Percentiles rank a stretch among this genome's conserved stretches.
These are phyloP conservation scores for Peromyscus eremicus DNA, from an alignment of 2,797 vertebrate genomes.

Conservation along the genomic window DNA sequence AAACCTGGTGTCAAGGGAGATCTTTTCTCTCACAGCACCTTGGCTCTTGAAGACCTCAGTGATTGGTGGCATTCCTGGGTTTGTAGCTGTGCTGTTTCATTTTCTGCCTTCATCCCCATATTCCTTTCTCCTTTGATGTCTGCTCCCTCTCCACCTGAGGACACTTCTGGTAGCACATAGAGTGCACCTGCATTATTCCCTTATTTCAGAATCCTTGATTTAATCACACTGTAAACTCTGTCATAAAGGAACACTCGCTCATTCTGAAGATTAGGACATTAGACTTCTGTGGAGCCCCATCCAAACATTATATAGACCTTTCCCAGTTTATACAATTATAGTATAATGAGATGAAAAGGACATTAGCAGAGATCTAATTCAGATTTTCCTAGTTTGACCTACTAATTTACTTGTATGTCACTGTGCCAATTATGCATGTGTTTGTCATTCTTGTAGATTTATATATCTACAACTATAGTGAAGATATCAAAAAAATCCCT, in stretches of 20 bases:
- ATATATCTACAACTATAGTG: not conserved
- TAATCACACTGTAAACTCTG: not conserved
- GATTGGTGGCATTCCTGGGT: too few relatives aligned
- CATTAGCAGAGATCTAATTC: not conserved
- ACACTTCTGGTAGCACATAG: not conserved
- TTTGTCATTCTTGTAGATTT: not conserved
- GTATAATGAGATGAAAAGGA: not conserved
- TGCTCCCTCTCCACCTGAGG: not conserved
- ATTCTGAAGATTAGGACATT: not conserved
- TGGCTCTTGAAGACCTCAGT: not conserved
- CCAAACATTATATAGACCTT: not conserved
- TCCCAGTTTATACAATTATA: not conserved
- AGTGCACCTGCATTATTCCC: not conserved
- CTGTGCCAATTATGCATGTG: not conserved
- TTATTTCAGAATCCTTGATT: not conserved
- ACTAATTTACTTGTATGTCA: not conserved
- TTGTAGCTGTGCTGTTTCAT: not conserved
- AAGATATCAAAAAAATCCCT: not conserved
- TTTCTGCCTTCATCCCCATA: not conserved
- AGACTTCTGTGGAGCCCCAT: not conserved
- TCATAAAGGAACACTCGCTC: not conserved
- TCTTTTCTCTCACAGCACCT: not conserved
- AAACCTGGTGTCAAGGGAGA: not conserved
- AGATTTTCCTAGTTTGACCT: not conserved
- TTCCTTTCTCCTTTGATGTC: not conserved